These are phyloP conservation scores for Hyles euphorbiae DNA, from an alignment of 1,140 invertebrate genomes.

Conservation along the genomic window DNA sequence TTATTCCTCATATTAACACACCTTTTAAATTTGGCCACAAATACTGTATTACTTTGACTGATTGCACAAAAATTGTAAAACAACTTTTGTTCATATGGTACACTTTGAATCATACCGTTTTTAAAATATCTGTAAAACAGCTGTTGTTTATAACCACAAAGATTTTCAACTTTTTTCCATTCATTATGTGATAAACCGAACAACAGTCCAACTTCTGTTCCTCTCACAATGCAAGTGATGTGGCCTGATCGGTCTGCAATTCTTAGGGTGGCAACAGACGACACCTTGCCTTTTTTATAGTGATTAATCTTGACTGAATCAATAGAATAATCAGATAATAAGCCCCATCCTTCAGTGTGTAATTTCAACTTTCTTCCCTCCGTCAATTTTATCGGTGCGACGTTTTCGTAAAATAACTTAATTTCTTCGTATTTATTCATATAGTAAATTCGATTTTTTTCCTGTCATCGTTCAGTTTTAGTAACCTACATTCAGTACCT, in stretches of 20 bases:
- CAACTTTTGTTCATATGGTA: constrained; percentile 52
- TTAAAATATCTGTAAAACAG: constrained; percentile 65
- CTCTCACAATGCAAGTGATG: constrained; percentile 52
- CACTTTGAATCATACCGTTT: constrained; percentile 47
- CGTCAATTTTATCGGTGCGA: constrained; percentile 47
- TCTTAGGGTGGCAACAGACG: constrained; percentile 48
- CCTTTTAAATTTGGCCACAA: constrained; percentile 47
- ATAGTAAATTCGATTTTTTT: not conserved
- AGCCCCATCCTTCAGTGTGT: constrained; percentile 45
- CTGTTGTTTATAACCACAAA: constrained; percentile 42
- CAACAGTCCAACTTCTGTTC: constrained; percentile 39
- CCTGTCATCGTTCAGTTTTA: too few relatives aligned
- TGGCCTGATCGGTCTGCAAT: constrained; percentile 50
- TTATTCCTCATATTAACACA: constrained; percentile 49
- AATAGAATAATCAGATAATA: constrained; percentile 53
- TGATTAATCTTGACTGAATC: constrained; percentile 64
- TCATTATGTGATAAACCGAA: constrained; percentile 49
- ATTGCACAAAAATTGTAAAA: constrained; percentile 63
- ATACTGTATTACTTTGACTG: constrained; percentile 45
- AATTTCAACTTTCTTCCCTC: constrained; percentile 43
- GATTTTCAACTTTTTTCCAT: constrained; percentile 56
- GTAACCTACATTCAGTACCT: too few relatives aligned
- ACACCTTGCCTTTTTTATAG: constrained; percentile 26
- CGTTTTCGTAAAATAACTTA: constrained; percentile 30
- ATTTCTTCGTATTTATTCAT: constrained; percentile 15